Evolutionary conservation across 2,888 invertebrate species (phyloP).

Genomic region (Spodoptera littoralis): DNA sequence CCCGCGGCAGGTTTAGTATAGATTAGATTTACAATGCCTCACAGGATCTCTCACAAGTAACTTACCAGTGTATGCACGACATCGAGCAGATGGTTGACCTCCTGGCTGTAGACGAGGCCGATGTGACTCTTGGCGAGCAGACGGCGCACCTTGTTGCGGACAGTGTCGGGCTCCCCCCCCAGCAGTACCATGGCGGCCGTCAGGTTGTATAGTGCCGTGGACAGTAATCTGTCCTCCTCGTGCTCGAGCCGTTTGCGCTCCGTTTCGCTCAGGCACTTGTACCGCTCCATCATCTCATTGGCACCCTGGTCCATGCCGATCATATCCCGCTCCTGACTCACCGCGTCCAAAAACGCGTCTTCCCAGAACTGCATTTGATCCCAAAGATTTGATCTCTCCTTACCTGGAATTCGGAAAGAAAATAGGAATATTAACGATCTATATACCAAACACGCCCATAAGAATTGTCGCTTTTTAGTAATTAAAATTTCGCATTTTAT

Average conservation of each 20-base stretch:
- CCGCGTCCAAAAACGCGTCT: slow-evolving; percentile 99
- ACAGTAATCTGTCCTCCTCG: slow-evolving; percentile 98
- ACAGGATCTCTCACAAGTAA: too few relatives aligned
- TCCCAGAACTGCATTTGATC: slow-evolving; percentile 99
- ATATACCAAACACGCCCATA: too few relatives aligned
- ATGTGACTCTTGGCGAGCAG: slow-evolving; percentile 99
- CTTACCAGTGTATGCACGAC: slow-evolving; percentile 97
- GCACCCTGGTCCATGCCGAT: slow-evolving; percentile 99
- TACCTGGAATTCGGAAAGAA: slow-evolving; percentile 77
- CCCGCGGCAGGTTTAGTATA: too few relatives aligned
- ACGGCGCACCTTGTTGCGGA: slow-evolving; percentile 95
- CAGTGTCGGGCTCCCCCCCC: slow-evolving; percentile 94
- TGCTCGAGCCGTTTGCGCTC: slow-evolving; percentile 98
- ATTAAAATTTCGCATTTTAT: too few relatives aligned
- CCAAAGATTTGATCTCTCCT: slow-evolving; percentile 97
- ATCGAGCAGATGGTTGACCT: slow-evolving; percentile 98
- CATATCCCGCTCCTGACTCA: slow-evolving; percentile 99
- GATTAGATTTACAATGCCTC: too few relatives aligned
- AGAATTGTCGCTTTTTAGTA: too few relatives aligned
- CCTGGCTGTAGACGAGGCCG: slow-evolving; percentile 98
- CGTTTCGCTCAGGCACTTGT: slow-evolving; percentile 97
- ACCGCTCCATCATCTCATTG: slow-evolving; percentile 99
- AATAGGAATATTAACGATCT: too few relatives aligned
- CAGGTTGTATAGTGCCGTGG: slow-evolving; percentile 98
- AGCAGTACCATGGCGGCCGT: slow-evolving; percentile 98